phyloP scores from a whole-genome alignment of 2,113 vertebrate genomes.

The Vulpes lagopus region DNA sequence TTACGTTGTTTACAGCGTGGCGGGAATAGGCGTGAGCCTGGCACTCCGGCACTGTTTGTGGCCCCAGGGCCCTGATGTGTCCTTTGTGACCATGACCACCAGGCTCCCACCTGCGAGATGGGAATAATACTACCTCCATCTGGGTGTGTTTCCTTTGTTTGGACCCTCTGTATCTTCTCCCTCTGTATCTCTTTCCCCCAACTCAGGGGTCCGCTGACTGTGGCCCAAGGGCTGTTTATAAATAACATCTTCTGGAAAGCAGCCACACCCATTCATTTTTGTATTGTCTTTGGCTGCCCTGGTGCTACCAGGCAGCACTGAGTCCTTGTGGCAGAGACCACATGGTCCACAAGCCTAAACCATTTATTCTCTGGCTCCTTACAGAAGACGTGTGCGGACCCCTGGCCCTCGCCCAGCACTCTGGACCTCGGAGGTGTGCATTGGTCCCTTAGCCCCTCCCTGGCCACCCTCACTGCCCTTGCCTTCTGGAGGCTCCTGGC shows the following conservation, averaged over 20 bases:
- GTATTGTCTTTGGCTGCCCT: background rate
- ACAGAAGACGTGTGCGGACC: too few species aligned
- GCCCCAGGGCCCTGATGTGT: background rate
- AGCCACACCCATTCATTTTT: background rate
- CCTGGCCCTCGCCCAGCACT: background rate
- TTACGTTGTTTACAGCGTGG: accelerated
- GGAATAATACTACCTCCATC: background rate
- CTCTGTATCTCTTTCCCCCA: background rate
- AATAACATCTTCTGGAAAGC: background rate
- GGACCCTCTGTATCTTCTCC: background rate
- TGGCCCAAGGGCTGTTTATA: background rate
- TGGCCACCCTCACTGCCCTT: background rate
- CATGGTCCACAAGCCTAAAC: background rate
- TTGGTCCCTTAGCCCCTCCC: too few species aligned
- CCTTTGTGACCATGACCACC: too few species aligned
- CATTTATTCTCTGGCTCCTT: background rate
- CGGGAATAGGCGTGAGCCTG: background rate
- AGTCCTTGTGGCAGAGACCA: background rate
- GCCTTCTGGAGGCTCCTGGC: too few species aligned
- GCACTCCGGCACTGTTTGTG: background rate
- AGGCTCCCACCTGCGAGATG: background rate
- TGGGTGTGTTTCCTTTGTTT: background rate
- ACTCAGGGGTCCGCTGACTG: background rate
- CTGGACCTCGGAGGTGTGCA: accelerated
- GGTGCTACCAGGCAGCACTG: background rate